Conservation (phyloP, 2,113 vertebrate genomes). For the Leucopsar rothschildi region DNA sequence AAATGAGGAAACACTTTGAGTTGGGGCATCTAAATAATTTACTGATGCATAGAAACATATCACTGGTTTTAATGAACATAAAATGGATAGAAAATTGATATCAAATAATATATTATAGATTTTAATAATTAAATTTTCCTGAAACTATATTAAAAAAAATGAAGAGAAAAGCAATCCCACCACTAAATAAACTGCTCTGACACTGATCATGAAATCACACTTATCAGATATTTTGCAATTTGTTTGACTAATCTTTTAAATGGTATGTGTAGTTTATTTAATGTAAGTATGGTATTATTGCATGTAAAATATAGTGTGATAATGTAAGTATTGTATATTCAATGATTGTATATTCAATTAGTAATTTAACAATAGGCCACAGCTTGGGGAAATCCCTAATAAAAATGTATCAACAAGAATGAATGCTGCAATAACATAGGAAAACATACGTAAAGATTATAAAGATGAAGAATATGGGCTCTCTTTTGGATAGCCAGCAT, state of each 20-base stretch:
- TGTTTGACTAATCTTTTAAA: background rate
- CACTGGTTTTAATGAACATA: background rate
- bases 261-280: fast-evolving
- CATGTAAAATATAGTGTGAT: no score
- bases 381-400: background rate
- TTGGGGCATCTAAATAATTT: background rate
- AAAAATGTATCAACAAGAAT: background rate
- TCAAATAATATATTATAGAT: background rate
- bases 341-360: background rate
- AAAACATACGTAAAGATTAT: background rate
- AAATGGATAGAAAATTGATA: background rate
- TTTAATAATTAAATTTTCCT: background rate
- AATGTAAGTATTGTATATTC: no score
- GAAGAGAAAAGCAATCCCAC: background rate
- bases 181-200: background rate
- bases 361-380: background rate
- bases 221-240: background rate
- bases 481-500: background rate
- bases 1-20: background rate
- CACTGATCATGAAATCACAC: background rate
- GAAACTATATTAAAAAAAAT: background rate
- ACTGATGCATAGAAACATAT: background rate
- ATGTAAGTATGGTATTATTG: background rate
- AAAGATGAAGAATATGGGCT: background rate
- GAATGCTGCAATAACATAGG: background rate